Evolutionary conservation across 2,113 vertebrate genomes (phyloP).

Genomic region (Sebastes fasciatus): DNA sequence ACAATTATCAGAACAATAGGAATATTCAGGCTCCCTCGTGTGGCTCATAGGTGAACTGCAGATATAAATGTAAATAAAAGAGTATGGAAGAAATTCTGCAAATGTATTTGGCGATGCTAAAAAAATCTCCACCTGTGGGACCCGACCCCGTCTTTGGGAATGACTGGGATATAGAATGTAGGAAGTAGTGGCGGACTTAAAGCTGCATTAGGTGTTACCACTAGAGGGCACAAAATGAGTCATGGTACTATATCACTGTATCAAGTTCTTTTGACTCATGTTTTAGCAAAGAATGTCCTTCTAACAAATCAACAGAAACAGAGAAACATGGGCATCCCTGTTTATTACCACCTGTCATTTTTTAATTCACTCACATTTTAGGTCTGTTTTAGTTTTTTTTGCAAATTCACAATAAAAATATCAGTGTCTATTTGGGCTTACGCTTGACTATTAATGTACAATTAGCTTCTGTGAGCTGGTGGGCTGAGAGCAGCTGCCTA

Average conservation of each 20-base stretch:
- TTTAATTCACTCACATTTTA: neutral
- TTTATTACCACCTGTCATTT: neutral
- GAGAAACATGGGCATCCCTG: neutral
- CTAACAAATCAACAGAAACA: neutral
- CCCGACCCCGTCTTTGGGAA: too few relatives aligned
- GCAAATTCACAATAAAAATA: neutral
- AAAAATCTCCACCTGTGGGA: too few relatives aligned
- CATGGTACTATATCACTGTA: neutral
- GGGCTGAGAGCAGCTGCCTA: neutral
- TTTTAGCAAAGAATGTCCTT: neutral
- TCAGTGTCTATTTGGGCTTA: too few relatives aligned
- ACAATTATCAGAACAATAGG: too few relatives aligned
- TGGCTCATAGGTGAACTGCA: too few relatives aligned
- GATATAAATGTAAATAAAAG: too few relatives aligned
- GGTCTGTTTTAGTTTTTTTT: neutral
- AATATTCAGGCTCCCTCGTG: too few relatives aligned
- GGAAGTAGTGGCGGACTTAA: neutral
- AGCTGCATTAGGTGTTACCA: neutral
- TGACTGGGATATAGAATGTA: neutral
- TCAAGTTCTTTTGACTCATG: neutral
- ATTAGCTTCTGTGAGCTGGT: neutral
- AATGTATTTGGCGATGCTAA: too few relatives aligned
- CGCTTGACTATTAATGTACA: neutral
- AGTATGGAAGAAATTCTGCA: too few relatives aligned
- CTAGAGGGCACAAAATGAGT: neutral